Conservation (phyloP, 2,797 vertebrate genomes). For the Orestias chungarensis region DNA sequence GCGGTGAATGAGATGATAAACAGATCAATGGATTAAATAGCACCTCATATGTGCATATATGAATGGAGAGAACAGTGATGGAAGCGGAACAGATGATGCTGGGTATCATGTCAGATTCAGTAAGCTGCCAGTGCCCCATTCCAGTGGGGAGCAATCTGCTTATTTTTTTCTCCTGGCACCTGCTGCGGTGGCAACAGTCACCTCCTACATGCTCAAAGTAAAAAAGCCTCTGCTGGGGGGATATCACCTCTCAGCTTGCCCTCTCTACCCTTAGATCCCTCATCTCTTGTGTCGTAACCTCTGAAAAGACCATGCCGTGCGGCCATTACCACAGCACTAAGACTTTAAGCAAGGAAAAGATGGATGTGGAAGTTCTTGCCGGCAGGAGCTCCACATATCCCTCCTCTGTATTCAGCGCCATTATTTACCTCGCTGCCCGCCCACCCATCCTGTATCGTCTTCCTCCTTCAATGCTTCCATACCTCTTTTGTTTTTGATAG, state of each 20-base stretch:
- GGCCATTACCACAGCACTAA: slow-evolving; percentile 72
- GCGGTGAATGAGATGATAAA: slow-evolving; percentile 13
- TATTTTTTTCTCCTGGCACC: slow-evolving; percentile 64
- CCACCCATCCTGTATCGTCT: slow-evolving; percentile 38
- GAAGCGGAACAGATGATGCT: slow-evolving; percentile 22
- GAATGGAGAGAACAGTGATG: slow-evolving; percentile 19
- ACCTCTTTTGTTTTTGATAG: slow-evolving; percentile 51
- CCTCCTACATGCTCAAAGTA: slow-evolving; percentile 59
- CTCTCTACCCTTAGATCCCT: slow-evolving; percentile 74
- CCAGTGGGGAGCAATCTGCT: slow-evolving; percentile 72
- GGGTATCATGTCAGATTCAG: slow-evolving; percentile 47
- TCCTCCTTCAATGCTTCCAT: slow-evolving; percentile 49
- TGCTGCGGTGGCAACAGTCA: slow-evolving; percentile 36
- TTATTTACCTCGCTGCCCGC: slow-evolving; percentile 62
- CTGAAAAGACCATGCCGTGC: slow-evolving; percentile 68
- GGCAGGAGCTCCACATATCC: slow-evolving; percentile 66
- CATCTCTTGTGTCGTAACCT: slow-evolving; percentile 76
- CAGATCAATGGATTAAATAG: slow-evolving; percentile 30
- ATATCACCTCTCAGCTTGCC: slow-evolving; percentile 76
- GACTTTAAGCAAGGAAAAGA: slow-evolving; percentile 75
- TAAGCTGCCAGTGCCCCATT: slow-evolving; percentile 47
- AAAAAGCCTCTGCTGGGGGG: slow-evolving; percentile 70
- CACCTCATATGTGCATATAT: slow-evolving; percentile 16
- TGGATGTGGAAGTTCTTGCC: slow-evolving; percentile 71
- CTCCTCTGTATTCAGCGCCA: slow-evolving; percentile 74